A percentile compares a stretch with the other conserved stretches of the same genome.
phyloP scores from a whole-genome alignment of 2,888 invertebrate species.

The Idaea biselata region DNA sequence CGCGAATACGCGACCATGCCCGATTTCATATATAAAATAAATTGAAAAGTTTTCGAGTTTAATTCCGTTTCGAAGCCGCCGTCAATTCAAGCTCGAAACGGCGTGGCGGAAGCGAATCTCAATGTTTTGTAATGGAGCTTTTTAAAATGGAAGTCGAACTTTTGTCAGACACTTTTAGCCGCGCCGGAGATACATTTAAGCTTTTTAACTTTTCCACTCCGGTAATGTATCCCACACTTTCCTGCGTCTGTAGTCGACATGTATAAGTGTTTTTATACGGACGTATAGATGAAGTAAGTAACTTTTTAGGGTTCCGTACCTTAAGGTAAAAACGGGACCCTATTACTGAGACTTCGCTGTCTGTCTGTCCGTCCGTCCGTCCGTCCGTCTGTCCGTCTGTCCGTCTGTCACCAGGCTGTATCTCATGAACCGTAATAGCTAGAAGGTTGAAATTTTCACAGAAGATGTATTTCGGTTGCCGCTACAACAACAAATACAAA shows the following conservation, averaged over 20 bases:
- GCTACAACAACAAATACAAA: no score
- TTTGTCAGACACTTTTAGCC: constrained; percentile 81
- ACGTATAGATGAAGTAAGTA: constrained; percentile 55
- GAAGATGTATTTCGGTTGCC: no score
- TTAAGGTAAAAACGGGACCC: no score
- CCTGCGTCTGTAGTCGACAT: constrained; percentile 66
- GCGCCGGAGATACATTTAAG: constrained; percentile 80
- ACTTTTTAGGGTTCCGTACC: no score
- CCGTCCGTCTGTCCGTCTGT: no score
- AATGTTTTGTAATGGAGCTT: constrained; percentile 81
- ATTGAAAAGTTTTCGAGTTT: constrained; percentile 74
- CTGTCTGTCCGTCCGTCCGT: no score
- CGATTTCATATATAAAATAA: constrained; percentile 68
- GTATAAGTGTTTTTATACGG: constrained; percentile 66
- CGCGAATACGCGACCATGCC: constrained; percentile 49
- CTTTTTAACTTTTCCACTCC: constrained; percentile 81
- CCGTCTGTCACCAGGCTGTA: no score
- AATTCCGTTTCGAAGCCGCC: constrained; percentile 68
- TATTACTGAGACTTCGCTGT: no score
- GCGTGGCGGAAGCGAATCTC: constrained; percentile 78
- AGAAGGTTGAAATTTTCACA: no score
- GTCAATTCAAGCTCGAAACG: constrained; percentile 64
- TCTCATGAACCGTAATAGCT: no score
- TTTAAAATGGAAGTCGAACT: constrained; percentile 81
- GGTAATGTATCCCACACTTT: constrained; percentile 78